These are phyloP conservation scores for Trachops cirrhosus DNA, from an alignment of 2,797 vertebrate genomes.

Conservation along the genomic window DNA sequence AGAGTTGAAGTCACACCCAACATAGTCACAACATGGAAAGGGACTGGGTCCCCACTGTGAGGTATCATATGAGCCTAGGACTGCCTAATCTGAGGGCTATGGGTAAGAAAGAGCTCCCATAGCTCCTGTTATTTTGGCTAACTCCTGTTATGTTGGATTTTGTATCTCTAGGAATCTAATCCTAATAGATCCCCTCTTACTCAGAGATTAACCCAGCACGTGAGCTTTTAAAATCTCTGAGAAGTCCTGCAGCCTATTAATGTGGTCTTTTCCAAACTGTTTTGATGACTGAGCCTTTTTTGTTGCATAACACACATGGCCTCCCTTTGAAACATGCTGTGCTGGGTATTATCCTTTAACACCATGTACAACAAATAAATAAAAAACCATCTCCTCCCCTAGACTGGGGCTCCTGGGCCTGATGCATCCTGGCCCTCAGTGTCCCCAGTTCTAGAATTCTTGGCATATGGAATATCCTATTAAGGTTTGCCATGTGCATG, in stretches of 20 bases:
- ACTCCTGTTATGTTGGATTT: not conserved
- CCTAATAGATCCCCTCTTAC: not conserved
- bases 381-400: not conserved
- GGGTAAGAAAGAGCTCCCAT: not conserved
- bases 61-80: fast-evolving
- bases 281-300: not conserved
- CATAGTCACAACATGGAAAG: not conserved
- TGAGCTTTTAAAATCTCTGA: not conserved
- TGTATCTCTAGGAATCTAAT: not conserved
- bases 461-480: not conserved
- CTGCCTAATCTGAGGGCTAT: not conserved
- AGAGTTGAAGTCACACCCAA: not conserved
- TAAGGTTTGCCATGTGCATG: no score
- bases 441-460: not conserved
- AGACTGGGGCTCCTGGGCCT: not conserved
- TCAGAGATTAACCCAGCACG: not conserved
- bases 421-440: not conserved
- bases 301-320: not conserved
- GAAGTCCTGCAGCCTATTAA: not conserved
- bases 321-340: not conserved
- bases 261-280: not conserved
- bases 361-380: not conserved
- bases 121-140: not conserved
- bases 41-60: not conserved
- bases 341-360: not conserved